phyloP scores from a whole-genome alignment of 2,888 invertebrate species.

The Physocephala rufipes region DNA sequence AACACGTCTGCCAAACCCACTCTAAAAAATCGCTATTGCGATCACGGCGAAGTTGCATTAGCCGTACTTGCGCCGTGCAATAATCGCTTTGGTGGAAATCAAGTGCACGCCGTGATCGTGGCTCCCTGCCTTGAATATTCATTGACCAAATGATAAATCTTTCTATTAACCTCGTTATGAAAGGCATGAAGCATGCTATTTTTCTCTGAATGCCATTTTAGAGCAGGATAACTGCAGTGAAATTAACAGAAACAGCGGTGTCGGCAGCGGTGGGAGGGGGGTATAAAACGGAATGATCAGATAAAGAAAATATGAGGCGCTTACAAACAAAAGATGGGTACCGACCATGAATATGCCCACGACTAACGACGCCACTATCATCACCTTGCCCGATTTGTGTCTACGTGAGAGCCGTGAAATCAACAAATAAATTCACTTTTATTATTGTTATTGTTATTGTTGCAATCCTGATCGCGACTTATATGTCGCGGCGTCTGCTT shows the following conservation, averaged over 20 bases:
- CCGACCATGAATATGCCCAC: neutral
- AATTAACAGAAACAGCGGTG: neutral
- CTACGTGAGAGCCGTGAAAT: neutral
- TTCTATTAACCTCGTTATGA: conserved; percentile 57
- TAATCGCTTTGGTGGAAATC: conserved; percentile 46
- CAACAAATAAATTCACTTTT: conserved; percentile 33
- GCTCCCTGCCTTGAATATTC: conserved; percentile 33
- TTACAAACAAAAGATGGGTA: neutral
- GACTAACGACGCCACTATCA: neutral
- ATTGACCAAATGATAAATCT: conserved; percentile 54
- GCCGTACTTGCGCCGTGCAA: conserved; percentile 25
- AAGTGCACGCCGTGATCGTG: conserved; percentile 25
- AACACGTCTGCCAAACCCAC: neutral
- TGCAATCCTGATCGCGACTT: neutral
- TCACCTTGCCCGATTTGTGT: neutral
- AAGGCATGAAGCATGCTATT: conserved; percentile 27
- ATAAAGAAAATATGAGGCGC: neutral
- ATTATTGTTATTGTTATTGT: conserved; percentile 3
- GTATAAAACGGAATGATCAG: neutral
- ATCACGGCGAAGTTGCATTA: neutral
- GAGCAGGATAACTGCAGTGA: neutral
- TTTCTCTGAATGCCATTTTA: conserved; percentile 7
- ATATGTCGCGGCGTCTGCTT: neutral
- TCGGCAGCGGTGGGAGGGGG: neutral
- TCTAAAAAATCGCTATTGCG: neutral